Base-by-base conservation (phyloP, 2,888 invertebrate genomes). In the Himalopsyche japonica region DNA sequence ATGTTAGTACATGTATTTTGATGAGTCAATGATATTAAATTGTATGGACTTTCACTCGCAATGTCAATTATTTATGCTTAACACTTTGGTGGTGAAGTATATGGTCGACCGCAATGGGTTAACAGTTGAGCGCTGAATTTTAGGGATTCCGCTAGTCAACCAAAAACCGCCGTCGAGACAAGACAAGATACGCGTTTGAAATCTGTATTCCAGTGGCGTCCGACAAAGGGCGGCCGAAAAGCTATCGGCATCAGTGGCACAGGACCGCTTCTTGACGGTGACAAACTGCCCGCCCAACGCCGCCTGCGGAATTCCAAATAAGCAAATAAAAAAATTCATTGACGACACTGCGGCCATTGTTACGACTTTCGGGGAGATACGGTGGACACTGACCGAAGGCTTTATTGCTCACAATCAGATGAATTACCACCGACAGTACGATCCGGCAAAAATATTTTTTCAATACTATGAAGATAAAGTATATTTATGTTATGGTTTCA, bases 351-450 rank as follows among this genome's bases (percentile, higher is more conserved):
- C 8, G 57, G 49, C 78, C 77, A 78, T 82, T 82, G 82, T 77
- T 49, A 27, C 8, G 30, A 7, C 32, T n/a, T 76, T 30, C 15
- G 64, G 27, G 20, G 57, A 18, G 82, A 78, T 34, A 20, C 82
- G 48, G 27, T 34, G 27, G 78, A 82, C 76, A n/a, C 24, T 27
- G 78, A 57, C 7, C 48, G 47, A 27, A 57, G 77, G 34, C 15
- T 82, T 82, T 82, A 82, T 82, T 82, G 82, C 78, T 77, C 48
- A 34, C 49, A 78, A 78, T 82, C 48, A 82, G 82, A 78, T 82
- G 49, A 27, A 48, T 82, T 82, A 47, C 78, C 82, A 82, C 82
- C n/a, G 82, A 34, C 20, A 20, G 6, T 57, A 20, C 1, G 6
- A 57, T 20, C 20, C 15, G 0, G 37, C 10, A n/a, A n/a, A n/a